phyloP scores from a whole-genome alignment of 53 echinoderm and acorn worm genomes.

The Mesocentrotus franciscanus region DNA sequence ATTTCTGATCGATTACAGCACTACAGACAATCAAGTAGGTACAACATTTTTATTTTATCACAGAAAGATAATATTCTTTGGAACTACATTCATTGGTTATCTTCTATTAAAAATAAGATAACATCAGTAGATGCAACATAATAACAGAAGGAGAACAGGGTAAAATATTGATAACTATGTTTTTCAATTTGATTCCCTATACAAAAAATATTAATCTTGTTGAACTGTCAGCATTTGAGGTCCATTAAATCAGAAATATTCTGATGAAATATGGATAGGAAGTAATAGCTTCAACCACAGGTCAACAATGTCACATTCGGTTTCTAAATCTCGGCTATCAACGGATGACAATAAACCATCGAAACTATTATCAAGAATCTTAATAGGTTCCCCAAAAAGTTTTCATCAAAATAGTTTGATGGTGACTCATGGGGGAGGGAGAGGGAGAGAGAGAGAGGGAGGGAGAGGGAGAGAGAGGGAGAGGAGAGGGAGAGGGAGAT shows the following conservation, averaged over 20 bases:
- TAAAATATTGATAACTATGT: too few relatives aligned
- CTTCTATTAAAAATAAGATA: too few relatives aligned
- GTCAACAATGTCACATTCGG: background rate
- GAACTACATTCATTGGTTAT: too few relatives aligned
- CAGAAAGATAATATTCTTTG: too few relatives aligned
- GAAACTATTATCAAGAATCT: background rate
- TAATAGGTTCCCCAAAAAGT: background rate
- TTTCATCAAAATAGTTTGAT: slow-evolving; percentile 33
- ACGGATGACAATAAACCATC: background rate
- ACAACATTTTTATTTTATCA: too few relatives aligned
- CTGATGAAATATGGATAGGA: background rate
- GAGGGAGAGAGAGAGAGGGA: background rate
- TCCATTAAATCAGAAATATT: background rate
- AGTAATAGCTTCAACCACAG: background rate
- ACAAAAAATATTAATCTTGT: background rate
- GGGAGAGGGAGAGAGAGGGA: background rate
- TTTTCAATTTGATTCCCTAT: too few relatives aligned
- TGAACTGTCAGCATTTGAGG: background rate
- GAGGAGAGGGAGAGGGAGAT: background rate
- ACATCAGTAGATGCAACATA: too few relatives aligned
- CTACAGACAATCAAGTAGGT: too few relatives aligned
- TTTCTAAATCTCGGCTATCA: background rate
- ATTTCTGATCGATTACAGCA: too few relatives aligned
- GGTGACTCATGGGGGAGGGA: background rate
- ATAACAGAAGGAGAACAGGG: too few relatives aligned